These are phyloP conservation scores for Cetoscarus ocellatus DNA, from an alignment of 2,797 vertebrate genomes.

Conservation along the genomic window DNA sequence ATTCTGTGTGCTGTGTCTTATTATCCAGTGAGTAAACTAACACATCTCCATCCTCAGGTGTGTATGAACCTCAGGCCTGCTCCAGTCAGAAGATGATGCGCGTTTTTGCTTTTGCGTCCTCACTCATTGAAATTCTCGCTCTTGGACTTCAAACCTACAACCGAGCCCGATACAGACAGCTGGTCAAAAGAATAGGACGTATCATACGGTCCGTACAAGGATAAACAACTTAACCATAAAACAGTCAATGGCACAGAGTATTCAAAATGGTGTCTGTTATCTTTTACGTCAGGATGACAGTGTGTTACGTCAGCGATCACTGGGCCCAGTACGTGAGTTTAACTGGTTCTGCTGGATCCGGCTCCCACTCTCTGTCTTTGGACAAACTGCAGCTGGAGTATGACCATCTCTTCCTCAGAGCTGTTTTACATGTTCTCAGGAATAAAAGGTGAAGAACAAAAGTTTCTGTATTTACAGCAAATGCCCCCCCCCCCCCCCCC, in stretches of 20 bases:
- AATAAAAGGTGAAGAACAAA: conserved; percentile 90
- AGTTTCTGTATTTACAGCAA: not conserved
- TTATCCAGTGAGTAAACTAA: conserved; percentile 18
- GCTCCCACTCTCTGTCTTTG: conserved; percentile 85
- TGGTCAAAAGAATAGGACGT: conserved; percentile 96
- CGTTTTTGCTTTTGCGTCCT: conserved; percentile 94
- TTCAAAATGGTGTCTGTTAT: not conserved
- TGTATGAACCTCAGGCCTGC: conserved; percentile 91
- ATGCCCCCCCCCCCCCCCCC: too few relatives aligned
- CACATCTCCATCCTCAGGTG: conserved; percentile 77
- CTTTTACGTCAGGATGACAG: conserved; percentile 87
- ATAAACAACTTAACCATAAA: not conserved
- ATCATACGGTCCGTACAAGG: conserved; percentile 90
- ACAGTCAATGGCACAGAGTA: not conserved
- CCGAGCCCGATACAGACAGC: conserved; percentile 94
- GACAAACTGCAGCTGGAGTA: conserved; percentile 96
- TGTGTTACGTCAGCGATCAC: conserved; percentile 96
- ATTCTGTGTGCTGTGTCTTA: not conserved
- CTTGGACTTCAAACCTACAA: conserved; percentile 95
- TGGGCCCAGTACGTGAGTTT: conserved; percentile 92
- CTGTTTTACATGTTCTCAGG: conserved; percentile 93
- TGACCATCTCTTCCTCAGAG: conserved; percentile 94
- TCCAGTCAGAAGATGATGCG: conserved; percentile 98
- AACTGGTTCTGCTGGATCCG: conserved; percentile 69
- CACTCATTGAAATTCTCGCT: conserved; percentile 93